phyloP scores from a whole-genome alignment of 2,888 invertebrate species.

The Orthosia incerta region DNA sequence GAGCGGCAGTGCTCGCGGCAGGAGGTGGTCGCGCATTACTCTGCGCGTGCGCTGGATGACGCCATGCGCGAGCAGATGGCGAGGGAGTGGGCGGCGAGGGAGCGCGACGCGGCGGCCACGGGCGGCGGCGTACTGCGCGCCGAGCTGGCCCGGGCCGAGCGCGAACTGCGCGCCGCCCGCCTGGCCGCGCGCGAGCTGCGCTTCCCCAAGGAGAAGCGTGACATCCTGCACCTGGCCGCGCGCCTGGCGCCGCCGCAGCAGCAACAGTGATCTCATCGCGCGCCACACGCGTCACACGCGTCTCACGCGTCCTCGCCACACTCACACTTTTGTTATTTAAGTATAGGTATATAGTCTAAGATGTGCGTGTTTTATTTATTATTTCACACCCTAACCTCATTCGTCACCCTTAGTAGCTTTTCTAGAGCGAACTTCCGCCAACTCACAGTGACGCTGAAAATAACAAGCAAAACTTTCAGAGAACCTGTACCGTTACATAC shows the following conservation, averaged over 20 bases:
- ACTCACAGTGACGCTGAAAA: neutral
- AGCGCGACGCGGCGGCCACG: constrained; percentile 79
- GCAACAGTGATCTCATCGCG: constrained; percentile 87
- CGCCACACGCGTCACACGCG: constrained; percentile 61
- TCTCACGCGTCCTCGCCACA: constrained; percentile 70
- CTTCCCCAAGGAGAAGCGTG: constrained; percentile 98
- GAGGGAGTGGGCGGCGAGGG: constrained; percentile 97
- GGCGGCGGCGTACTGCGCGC: constrained; percentile 93
- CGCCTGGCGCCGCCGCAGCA: constrained; percentile 92
- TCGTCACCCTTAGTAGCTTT: neutral
- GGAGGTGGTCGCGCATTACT: constrained; percentile 97
- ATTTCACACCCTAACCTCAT: constrained; percentile 5
- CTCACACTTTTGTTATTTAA: constrained; percentile 83
- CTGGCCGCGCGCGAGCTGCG: constrained; percentile 97
- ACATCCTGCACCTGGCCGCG: constrained; percentile 97
- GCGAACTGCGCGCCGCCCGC: constrained; percentile 96
- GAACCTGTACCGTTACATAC: constrained; percentile 1
- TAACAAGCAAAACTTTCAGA: constrained; percentile 43
- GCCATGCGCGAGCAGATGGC: constrained; percentile 99
- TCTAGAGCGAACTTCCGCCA: neutral
- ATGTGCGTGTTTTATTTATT: constrained; percentile 76
- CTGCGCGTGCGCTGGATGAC: constrained; percentile 97
- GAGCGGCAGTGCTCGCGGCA: constrained; percentile 98
- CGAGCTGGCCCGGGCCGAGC: constrained; percentile 96
- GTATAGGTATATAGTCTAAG: constrained; percentile 87